Conservation (phyloP, 2,797 vertebrate species). For the Neostethus bicornis region DNA sequence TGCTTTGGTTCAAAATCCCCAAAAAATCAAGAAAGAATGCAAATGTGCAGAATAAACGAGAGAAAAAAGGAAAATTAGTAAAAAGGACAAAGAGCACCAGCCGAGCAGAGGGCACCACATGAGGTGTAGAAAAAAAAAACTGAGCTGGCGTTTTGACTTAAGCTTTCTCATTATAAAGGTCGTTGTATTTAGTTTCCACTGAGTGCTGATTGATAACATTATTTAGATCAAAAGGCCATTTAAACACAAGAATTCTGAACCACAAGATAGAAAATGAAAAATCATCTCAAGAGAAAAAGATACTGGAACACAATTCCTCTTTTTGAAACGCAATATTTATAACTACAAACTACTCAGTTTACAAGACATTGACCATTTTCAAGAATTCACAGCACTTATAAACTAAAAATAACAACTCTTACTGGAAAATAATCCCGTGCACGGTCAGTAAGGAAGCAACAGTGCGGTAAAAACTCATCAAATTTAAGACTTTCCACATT, state of each 20-base stretch:
- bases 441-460: slow-evolving; percentile 13
- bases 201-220: slow-evolving; percentile 56
- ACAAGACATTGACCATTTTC: not conserved
- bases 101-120: slow-evolving; percentile 11
- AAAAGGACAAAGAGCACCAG: slow-evolving; percentile 2
- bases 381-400: not conserved
- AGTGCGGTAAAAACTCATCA: slow-evolving; percentile 1
- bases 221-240: slow-evolving; percentile 55
- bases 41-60: not conserved
- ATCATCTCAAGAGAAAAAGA: slow-evolving; percentile 28
- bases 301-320: slow-evolving; percentile 5
- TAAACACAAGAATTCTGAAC: slow-evolving; percentile 47
- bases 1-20: no score
- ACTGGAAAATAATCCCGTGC: slow-evolving; percentile 3
- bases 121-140: slow-evolving; percentile 22
- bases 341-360: slow-evolving; percentile 15
- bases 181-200: slow-evolving; percentile 45
- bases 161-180: slow-evolving; percentile 65
- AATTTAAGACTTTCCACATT: not conserved
- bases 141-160: slow-evolving; percentile 37
- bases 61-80: not conserved
- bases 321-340: slow-evolving; percentile 7
- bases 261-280: slow-evolving; percentile 40
- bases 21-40: not conserved
- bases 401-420: not conserved